These are phyloP conservation scores for Epinephelus malabaricus DNA, from an alignment of 2,797 vertebrate genomes.

Conservation along the genomic window DNA sequence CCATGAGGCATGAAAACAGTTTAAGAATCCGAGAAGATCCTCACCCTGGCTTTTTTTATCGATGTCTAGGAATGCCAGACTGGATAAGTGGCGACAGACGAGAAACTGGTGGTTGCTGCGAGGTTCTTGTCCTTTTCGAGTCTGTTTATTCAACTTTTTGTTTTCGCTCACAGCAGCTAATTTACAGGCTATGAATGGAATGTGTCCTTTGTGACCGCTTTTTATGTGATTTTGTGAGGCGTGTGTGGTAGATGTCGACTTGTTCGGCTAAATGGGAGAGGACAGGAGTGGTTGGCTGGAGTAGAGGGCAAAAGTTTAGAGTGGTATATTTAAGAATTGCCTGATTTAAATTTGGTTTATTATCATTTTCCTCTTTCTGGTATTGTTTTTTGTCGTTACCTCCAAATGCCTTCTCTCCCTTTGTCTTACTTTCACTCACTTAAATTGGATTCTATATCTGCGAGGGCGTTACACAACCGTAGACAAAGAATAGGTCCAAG, in stretches of 20 bases:
- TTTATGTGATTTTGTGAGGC: neutral
- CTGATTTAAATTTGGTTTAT: neutral
- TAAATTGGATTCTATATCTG: too few species aligned
- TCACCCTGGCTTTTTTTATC: conserved; percentile 7
- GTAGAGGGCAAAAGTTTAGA: conserved; percentile 32
- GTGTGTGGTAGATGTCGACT: conserved; percentile 28
- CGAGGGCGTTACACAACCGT: too few species aligned
- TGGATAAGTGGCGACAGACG: conserved; percentile 54
- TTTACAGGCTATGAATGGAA: conserved; percentile 47
- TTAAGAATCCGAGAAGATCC: conserved; percentile 18
- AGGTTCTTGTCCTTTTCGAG: conserved; percentile 22
- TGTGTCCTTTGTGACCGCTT: conserved; percentile 32
- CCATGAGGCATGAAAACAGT: conserved; percentile 16
- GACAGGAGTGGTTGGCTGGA: conserved; percentile 8
- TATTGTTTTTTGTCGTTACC: neutral
- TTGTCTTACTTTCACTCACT: too few species aligned
- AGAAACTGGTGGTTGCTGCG: conserved; percentile 38
- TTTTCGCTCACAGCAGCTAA: conserved; percentile 38
- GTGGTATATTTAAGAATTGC: neutral
- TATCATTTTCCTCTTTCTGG: conserved; percentile 6
- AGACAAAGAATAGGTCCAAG: too few species aligned
- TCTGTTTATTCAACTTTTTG: conserved; percentile 16
- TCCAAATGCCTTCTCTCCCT: too few species aligned
- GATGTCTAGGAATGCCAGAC: conserved; percentile 48
- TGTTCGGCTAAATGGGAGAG: neutral